A percentile compares a stretch with the other conserved stretches of the same genome.
phyloP scores from a whole-genome alignment of 2,113 vertebrate species.

The Indicator maculatus region DNA sequence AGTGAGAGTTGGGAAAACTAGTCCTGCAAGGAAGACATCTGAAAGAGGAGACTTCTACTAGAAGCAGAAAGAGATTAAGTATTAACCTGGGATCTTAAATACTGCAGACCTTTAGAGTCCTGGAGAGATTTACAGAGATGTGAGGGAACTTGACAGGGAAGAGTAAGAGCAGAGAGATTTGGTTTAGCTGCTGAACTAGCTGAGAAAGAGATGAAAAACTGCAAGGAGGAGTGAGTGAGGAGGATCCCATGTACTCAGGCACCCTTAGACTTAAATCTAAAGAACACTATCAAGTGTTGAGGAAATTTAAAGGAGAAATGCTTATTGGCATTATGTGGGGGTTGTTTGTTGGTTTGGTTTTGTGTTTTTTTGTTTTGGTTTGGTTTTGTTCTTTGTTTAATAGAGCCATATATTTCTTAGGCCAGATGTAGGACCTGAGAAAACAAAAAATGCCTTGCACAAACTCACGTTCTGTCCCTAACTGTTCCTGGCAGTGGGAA shows the following conservation, averaged over 20 bases:
- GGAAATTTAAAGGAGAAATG: neutral
- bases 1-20: neutral
- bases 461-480: neutral
- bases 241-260: neutral
- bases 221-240: neutral
- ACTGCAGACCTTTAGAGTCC: neutral
- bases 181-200: neutral
- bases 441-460: neutral
- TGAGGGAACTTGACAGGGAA: neutral
- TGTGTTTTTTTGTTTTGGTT: too few species aligned
- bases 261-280: neutral
- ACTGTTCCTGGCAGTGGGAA: neutral
- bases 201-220: neutral
- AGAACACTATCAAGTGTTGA: neutral
- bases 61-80: neutral
- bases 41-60: neutral
- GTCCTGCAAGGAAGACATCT: neutral
- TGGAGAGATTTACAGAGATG: neutral
- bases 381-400: neutral
- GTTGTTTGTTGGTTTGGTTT: too few species aligned
- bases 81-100: conserved; percentile 20
- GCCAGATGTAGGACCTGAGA: neutral
- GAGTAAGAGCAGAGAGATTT: neutral
- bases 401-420: neutral
- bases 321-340: neutral